Conservation (phyloP, 2,888 invertebrate species). For the Parnassius mnemosyne region DNA sequence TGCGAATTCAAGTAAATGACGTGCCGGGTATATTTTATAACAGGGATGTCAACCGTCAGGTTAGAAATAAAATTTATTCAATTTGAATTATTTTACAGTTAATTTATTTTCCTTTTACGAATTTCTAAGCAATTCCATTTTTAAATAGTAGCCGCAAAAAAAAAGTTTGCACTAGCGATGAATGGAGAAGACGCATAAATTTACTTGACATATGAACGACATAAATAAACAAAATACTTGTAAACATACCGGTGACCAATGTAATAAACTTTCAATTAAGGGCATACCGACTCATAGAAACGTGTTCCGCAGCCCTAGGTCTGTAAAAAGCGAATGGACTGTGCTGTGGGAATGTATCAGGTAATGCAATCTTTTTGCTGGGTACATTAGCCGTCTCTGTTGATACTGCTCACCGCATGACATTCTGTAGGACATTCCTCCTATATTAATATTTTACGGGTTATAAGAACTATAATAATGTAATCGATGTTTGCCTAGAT, state of each 20-base stretch:
- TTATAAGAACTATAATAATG: constrained; percentile 3
- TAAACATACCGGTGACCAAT: constrained; percentile 31
- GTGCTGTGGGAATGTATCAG: constrained; percentile 67
- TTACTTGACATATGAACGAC: constrained; percentile 6
- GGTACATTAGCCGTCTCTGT: constrained; percentile 45
- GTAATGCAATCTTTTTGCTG: constrained; percentile 68
- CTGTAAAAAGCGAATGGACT: constrained; percentile 51
- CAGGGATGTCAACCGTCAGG: constrained; percentile 24
- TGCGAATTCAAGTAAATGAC: constrained; percentile 46
- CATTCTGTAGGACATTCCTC: constrained; percentile 27
- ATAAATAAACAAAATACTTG: constrained; percentile 23
- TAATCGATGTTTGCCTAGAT: no score
- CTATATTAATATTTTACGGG: constrained; percentile 4
- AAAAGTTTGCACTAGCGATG: constrained; percentile 1
- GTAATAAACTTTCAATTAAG: constrained; percentile 38
- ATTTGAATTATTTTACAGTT: no score
- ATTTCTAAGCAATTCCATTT: no score
- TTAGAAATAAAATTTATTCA: neutral
- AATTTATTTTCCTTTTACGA: no score
- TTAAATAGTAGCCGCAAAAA: neutral
- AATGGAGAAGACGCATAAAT: neutral
- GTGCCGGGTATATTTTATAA: constrained; percentile 22
- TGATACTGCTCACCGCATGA: constrained; percentile 25
- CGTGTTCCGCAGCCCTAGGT: constrained; percentile 35
- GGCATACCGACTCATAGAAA: constrained; percentile 29